A percentile compares a stretch with the other conserved stretches of the same genome.
Evolutionary conservation across 2,113 vertebrate genomes (phyloP).

Genomic region (Porphyrio hochstetteri): DNA sequence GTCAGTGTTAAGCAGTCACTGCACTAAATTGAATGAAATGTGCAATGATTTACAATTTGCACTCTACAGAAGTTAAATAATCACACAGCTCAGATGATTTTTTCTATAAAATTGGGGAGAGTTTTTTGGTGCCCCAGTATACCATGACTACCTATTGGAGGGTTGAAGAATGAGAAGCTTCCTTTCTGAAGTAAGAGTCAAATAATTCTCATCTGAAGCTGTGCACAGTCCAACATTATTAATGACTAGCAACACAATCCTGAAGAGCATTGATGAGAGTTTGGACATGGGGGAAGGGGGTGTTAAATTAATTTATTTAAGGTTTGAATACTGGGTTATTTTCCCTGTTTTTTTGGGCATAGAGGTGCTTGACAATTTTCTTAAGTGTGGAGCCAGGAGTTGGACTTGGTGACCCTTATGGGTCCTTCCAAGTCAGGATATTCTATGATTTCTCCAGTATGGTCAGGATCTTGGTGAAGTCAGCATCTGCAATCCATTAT

Average conservation of each 20-base stretch:
- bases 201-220: background rate
- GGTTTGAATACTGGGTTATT: background rate
- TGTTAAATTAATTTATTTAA: background rate
- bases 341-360: background rate
- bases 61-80: background rate
- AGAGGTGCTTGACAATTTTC: background rate
- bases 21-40: background rate
- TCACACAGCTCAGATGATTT: background rate
- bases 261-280: background rate
- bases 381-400: background rate
- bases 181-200: background rate
- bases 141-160: background rate
- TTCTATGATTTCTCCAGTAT: background rate
- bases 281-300: background rate
- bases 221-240: background rate
- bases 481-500: background rate
- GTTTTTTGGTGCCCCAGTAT: background rate
- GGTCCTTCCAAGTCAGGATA: no score
- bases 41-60: background rate
- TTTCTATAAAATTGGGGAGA: background rate
- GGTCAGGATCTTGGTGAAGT: background rate
- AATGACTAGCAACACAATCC: background rate
- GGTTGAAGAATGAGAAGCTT: background rate
- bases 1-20: background rate
- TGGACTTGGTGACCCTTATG: no score